These are phyloP conservation scores for Halcyon chelicuti DNA, from an alignment of 2,797 vertebrate species.

Conservation along the genomic window DNA sequence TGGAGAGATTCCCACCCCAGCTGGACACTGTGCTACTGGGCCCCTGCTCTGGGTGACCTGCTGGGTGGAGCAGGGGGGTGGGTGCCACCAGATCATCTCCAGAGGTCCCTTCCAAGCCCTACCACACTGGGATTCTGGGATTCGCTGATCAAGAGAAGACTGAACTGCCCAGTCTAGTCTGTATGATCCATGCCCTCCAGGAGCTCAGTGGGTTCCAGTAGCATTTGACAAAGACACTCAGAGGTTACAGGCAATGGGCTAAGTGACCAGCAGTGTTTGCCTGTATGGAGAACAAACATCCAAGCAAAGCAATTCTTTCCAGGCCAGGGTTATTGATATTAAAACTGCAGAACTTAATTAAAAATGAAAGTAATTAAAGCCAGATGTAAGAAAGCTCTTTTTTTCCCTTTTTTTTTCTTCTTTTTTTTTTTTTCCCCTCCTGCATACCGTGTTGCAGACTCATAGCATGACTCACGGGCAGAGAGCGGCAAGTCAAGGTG, in stretches of 20 bases:
- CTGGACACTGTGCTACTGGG: too few species aligned
- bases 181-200: not conserved
- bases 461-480: not conserved
- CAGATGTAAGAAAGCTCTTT: not conserved
- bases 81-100: not conserved
- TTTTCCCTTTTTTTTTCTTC: too few species aligned
- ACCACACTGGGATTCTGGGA: not conserved
- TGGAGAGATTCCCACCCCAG: too few species aligned
- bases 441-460: not conserved
- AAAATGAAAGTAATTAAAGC: conserved; percentile 32
- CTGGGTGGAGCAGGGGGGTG: not conserved
- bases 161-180: not conserved
- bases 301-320: not conserved
- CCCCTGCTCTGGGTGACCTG: not conserved
- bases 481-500: conserved; percentile 18
- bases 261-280: not conserved
- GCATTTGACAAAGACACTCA: not conserved
- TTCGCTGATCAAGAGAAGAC: not conserved
- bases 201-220: not conserved
- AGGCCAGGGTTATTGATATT: not conserved
- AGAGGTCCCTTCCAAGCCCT: not conserved
- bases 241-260: not conserved
- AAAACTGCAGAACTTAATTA: conserved; percentile 44
- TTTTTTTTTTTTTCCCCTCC: not conserved
- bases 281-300: not conserved